Base-by-base conservation (phyloP, 23 tunicate genomes). In the Ciona savignyi region DNA sequence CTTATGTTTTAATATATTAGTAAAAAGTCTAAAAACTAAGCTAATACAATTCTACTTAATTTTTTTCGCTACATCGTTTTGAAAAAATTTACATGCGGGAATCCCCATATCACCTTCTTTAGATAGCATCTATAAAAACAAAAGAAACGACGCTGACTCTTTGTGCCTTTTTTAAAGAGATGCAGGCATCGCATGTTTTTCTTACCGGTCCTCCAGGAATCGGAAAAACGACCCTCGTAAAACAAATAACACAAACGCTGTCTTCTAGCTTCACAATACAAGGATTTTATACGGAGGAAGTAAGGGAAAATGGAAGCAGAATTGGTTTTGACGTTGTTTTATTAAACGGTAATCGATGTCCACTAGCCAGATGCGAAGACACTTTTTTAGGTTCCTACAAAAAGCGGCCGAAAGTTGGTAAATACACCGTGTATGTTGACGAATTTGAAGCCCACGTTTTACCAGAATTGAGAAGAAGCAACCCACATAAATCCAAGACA, bases 201-300 rank as follows among this genome's bases (percentile, higher is more conserved):
- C 82, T 88, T 11, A 81, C 96, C 23, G 96, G 96, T 1, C 77
- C 73, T 6, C 96, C 96, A 0, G 84, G 88, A 30, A 77, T 82
- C 34, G 96, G 96, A 27, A 88, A 88, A 77, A 77, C 96, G 42
- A 88, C 96, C 6, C 78, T 88, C 15, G 63, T 88, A 3, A 69
- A 77, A 67, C 72, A 88, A 61, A 30, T 73, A 15, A 61, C 25
- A 51, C 30, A 62, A 26, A 4, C 35, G 25, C 3, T 88, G 34
- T 33, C 56, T 48, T 24, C 33, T 29, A 28, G 25, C 23, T 33
- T 77, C 23, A 48, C 80, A 27, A 25, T 81, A 15, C 24, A 42
- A 4, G 96, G 96, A 27, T 88, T 88, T 67, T 88, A 82, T 48
- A 88, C 96, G 11, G 77, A 88, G 74, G 96, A 88, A 62, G 3